Evolutionary conservation across 2,113 vertebrate genomes (phyloP), one percentile per base, ranked within the genome.

Genomic region (Isichthys henryi): DNA sequence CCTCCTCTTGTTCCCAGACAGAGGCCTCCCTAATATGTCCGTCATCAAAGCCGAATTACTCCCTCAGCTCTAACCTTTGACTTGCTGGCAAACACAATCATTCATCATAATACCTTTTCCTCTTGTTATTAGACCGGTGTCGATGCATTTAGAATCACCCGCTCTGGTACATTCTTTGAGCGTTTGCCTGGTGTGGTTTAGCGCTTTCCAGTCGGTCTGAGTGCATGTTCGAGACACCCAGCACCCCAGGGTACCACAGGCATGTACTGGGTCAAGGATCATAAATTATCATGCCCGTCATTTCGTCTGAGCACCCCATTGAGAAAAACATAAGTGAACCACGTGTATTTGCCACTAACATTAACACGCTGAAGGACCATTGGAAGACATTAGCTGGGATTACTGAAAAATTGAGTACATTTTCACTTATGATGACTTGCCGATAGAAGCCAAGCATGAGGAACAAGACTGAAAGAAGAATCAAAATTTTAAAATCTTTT

Each of bases 11-110:
- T 53, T 53, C 85, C 85, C n/a, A 23, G 43, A 62, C 43, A 39
- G 35, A 88, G 39, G 87, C 39, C 87, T 66, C 56, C 52, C 56
- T 66, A 88, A 88, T 66, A 88, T 66, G 39, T 10, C 19, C 87
- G 49, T 35, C 52, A n/a, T n/a, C 87, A 66, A 66, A 58, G 39
- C 53, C 21, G 15, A 88, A 27, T 88, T 66, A 46, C 53, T 66
- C 87, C 87, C 31, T 88, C 56, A 66, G 53, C 87, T 62, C 52
- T 39, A 66, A 66, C 56, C 56, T 88, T 46, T 58, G 87, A 88
- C 87, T 88, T 13, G 19, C 56, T 27, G 35, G 56, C 87, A 46
- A 43, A 53, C 53, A 66, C 17, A 6, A 45, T 35, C 53, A 88
- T 88, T 21, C 56, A 88, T 88, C 87, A 88, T 43, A 39, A 53